These are phyloP conservation scores for Orestias chungarensis DNA, from an alignment of 2,797 vertebrate genomes.

Conservation along the genomic window DNA sequence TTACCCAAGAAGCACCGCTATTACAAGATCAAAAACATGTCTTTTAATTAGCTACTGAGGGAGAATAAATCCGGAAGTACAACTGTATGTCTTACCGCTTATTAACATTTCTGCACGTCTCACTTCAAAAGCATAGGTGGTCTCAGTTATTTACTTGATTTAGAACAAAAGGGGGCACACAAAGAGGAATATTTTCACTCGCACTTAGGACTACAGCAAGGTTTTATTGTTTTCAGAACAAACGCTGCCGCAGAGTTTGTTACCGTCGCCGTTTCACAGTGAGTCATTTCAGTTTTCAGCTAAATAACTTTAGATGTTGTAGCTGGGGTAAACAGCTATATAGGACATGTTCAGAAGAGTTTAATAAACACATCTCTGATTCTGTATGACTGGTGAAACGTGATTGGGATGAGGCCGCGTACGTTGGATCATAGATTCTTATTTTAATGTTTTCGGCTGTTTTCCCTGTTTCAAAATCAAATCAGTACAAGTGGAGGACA, in stretches of 20 bases:
- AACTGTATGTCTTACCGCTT: conserved; percentile 59
- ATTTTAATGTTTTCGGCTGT: conserved; percentile 1
- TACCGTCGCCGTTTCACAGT: conserved; percentile 27
- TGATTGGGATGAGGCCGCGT: conserved; percentile 5
- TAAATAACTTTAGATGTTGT: conserved; percentile 13
- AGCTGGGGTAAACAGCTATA: conserved; percentile 15
- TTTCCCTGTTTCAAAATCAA: conserved; percentile 9
- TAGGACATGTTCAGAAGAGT: conserved; percentile 20
- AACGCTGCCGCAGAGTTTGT: conserved; percentile 34
- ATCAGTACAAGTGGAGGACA: not conserved
- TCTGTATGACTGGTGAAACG: not conserved
- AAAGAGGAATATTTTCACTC: conserved; percentile 50
- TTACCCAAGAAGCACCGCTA: conserved; percentile 70
- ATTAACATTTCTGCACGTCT: conserved; percentile 68
- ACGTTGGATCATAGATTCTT: not conserved
- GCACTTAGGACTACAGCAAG: conserved; percentile 38
- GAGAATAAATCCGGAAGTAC: conserved; percentile 66
- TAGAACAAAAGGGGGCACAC: conserved; percentile 57
- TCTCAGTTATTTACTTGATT: conserved; percentile 70
- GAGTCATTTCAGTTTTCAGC: conserved; percentile 6
- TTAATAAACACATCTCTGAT: not conserved
- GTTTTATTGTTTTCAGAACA: conserved; percentile 49
- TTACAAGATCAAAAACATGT: conserved; percentile 76
- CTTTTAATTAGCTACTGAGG: conserved; percentile 76
- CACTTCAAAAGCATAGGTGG: conserved; percentile 62